These are phyloP conservation scores for Rhyacichthys aspro DNA, from an alignment of 2,797 vertebrate genomes.

Conservation along the genomic window DNA sequence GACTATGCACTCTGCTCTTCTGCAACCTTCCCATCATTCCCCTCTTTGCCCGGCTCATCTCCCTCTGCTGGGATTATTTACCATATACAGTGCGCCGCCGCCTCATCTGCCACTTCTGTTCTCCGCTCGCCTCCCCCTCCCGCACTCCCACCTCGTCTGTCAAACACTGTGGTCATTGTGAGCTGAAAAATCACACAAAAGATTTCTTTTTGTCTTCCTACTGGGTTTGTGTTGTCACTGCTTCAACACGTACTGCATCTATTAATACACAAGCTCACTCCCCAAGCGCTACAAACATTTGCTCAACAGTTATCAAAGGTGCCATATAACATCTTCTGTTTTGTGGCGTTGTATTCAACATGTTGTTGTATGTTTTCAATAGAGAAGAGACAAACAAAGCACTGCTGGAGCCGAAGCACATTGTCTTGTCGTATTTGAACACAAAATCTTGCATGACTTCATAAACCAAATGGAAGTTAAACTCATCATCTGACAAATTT, in stretches of 20 bases:
- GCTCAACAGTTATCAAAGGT: not conserved
- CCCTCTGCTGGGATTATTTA: slow-evolving; percentile 62
- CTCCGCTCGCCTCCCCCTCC: slow-evolving; percentile 18
- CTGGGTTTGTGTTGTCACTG: slow-evolving; percentile 24
- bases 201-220: slow-evolving; percentile 6
- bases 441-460: not conserved
- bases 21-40: slow-evolving; percentile 29
- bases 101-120: slow-evolving; percentile 52
- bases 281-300: not conserved
- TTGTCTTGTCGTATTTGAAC: not conserved
- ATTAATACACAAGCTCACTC: slow-evolving; percentile 4
- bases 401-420: not conserved
- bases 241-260: slow-evolving; percentile 6
- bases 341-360: not conserved
- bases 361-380: not conserved
- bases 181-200: slow-evolving; percentile 43
- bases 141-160: slow-evolving; percentile 36
- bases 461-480: no score
- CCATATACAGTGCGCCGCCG: slow-evolving; percentile 41
- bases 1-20: slow-evolving; percentile 32
- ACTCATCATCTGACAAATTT: no score
- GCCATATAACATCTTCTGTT: not conserved
- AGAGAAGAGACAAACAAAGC: not conserved
- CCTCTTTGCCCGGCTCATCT: slow-evolving; percentile 16
- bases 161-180: slow-evolving; percentile 64